These are phyloP conservation scores for Chiridota heheva DNA, from an alignment of 35 echinoderm and acorn worm species.

Conservation along the genomic window DNA sequence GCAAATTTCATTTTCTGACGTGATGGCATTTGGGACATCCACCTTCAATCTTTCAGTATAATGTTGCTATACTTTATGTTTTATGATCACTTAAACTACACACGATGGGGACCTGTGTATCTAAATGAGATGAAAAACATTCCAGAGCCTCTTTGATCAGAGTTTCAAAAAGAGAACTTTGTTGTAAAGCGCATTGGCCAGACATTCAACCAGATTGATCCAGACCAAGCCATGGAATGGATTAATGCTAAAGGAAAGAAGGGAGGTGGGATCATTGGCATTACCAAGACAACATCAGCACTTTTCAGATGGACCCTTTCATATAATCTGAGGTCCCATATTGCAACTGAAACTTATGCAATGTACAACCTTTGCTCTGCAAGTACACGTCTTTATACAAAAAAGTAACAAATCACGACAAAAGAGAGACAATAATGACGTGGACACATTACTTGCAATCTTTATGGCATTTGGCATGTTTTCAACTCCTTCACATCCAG, in stretches of 20 bases:
- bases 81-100: constrained; percentile 63
- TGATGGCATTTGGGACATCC: constrained; percentile 63
- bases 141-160: background rate
- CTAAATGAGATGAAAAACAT: constrained; percentile 46
- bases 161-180: constrained; percentile 37
- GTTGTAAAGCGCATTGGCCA: constrained; percentile 13
- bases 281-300: constrained; percentile 51
- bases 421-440: background rate
- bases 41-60: constrained; percentile 29
- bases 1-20: constrained; percentile 39
- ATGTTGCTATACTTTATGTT: constrained; percentile 57
- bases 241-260: constrained; percentile 61
- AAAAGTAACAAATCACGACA: background rate
- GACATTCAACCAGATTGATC: constrained; percentile 9
- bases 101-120: constrained; percentile 55
- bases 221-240: constrained; percentile 14
- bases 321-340: constrained; percentile 45
- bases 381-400: background rate
- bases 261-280: constrained; percentile 50
- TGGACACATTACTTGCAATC: background rate
- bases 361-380: background rate
- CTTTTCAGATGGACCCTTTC: constrained; percentile 51
- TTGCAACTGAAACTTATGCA: constrained; percentile 22
- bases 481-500: background rate
- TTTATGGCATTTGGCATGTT: background rate